Conservation (phyloP, 2,113 vertebrate genomes). For the Macquaria ambigua region DNA sequence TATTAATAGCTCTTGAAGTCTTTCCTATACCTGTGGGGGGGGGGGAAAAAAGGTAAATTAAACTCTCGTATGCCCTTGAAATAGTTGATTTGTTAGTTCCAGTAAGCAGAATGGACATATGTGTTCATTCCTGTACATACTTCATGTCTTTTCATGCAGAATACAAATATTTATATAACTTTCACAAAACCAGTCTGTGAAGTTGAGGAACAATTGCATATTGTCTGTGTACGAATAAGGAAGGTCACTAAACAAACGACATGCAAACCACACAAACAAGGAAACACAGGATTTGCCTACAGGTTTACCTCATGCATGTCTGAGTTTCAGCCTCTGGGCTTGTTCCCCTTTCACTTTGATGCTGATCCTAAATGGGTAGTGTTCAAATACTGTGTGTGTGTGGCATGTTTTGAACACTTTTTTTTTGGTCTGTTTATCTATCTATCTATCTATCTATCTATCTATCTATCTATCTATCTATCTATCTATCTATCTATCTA, state of each 20-base stretch:
- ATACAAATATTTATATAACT: slow-evolving; percentile 3
- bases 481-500: no score
- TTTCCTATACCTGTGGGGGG: not conserved
- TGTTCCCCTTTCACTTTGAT: slow-evolving; percentile 25
- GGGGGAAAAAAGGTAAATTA: not conserved
- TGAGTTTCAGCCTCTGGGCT: slow-evolving; percentile 26
- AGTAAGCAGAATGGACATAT: not conserved
- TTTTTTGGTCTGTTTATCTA: no score
- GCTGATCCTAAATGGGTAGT: not conserved
- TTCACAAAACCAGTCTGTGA: slow-evolving; percentile 29
- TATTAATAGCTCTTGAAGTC: not conserved
- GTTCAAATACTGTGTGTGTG: slow-evolving; percentile 1
- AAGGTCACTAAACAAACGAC: slow-evolving; percentile 45
- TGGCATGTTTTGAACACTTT: not conserved
- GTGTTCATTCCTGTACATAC: not conserved
- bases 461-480: no score
- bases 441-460: not conserved
- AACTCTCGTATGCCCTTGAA: not conserved
- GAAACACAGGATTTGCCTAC: slow-evolving; percentile 37
- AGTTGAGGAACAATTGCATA: not conserved
- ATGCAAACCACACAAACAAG: slow-evolving; percentile 58
- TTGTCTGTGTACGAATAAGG: slow-evolving; percentile 22
- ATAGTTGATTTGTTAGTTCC: not conserved
- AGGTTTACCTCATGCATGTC: slow-evolving; percentile 7
- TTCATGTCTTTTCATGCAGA: not conserved